A percentile compares a stretch with the other conserved stretches of the same genome.
These are phyloP conservation scores for Isoperla grammatica DNA, from an alignment of 2,888 invertebrate species.

Conservation along the genomic window DNA sequence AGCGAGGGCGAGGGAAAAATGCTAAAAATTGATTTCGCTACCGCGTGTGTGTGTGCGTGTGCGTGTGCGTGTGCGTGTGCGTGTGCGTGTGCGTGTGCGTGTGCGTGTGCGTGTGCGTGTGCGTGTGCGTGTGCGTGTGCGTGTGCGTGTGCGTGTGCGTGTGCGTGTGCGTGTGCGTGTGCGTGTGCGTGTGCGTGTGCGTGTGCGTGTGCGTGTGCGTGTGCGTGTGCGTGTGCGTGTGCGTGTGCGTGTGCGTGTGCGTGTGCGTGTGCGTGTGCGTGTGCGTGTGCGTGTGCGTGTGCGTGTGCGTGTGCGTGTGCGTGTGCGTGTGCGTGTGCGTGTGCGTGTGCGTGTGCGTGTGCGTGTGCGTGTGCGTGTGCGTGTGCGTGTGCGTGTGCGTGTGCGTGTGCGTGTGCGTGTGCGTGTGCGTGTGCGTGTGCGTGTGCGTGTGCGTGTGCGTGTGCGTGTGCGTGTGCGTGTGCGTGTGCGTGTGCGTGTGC, in stretches of 20 bases:
- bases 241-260: slow-evolving; percentile 7
- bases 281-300: slow-evolving; percentile 8
- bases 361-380: slow-evolving; percentile 7
- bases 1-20: too few relatives aligned
- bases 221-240: slow-evolving; percentile 8
- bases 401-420: slow-evolving; percentile 8
- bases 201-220: slow-evolving; percentile 8
- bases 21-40: background rate
- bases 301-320: slow-evolving; percentile 7
- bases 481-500: slow-evolving; percentile 7
- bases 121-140: background rate
- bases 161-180: background rate
- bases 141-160: background rate
- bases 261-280: slow-evolving; percentile 8
- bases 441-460: slow-evolving; percentile 8
- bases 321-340: slow-evolving; percentile 7
- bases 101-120: background rate
- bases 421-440: slow-evolving; percentile 7
- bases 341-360: slow-evolving; percentile 8
- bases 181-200: slow-evolving; percentile 6
- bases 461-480: slow-evolving; percentile 8
- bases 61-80: slow-evolving; percentile 10
- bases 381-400: slow-evolving; percentile 8
- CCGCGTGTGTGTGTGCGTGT: slow-evolving; percentile 10
- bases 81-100: slow-evolving; percentile 8